A percentile compares a stretch with the other conserved stretches of the same genome.
phyloP scores from a whole-genome alignment of 2,888 invertebrate genomes.

The Ptychoptera contaminata region DNA sequence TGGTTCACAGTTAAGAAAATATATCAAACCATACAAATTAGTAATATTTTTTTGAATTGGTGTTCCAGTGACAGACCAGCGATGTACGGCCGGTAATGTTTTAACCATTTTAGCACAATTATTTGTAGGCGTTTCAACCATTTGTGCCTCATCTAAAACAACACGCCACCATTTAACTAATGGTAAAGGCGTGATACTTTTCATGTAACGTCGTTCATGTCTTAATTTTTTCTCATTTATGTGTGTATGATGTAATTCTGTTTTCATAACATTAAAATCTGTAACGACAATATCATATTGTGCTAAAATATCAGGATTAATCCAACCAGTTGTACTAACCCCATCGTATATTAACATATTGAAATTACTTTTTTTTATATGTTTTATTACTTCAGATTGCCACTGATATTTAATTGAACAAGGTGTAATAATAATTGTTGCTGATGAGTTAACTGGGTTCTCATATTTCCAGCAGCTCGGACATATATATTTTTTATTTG shows the following conservation, averaged over 20 bases:
- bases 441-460: slow-evolving; percentile 30
- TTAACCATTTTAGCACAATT: slow-evolving; percentile 35
- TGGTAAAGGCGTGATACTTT: slow-evolving; percentile 47
- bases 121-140: slow-evolving; percentile 46
- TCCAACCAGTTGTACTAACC: slow-evolving; percentile 24
- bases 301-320: slow-evolving; percentile 40
- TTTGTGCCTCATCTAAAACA: slow-evolving; percentile 66
- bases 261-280: slow-evolving; percentile 46
- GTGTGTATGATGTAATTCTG: slow-evolving; percentile 44
- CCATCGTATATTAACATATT: slow-evolving; percentile 39
- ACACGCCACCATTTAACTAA: slow-evolving; percentile 62
- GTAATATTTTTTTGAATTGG: slow-evolving; percentile 43
- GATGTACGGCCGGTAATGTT: slow-evolving; percentile 35
- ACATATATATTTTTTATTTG: slow-evolving; percentile 37
- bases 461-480: slow-evolving; percentile 44
- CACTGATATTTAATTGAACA: slow-evolving; percentile 50
- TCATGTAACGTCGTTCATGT: slow-evolving; percentile 43
- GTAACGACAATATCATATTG: slow-evolving; percentile 55
- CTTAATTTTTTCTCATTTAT: slow-evolving; percentile 33
- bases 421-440: slow-evolving; percentile 60
- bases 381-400: slow-evolving; percentile 51
- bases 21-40: slow-evolving; percentile 29
- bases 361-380: slow-evolving; percentile 34
- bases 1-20: slow-evolving; percentile 28
- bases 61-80: slow-evolving; percentile 66